Base-by-base conservation (phyloP, 2,797 vertebrate species). In the Melanotaenia maccullochi region DNA sequence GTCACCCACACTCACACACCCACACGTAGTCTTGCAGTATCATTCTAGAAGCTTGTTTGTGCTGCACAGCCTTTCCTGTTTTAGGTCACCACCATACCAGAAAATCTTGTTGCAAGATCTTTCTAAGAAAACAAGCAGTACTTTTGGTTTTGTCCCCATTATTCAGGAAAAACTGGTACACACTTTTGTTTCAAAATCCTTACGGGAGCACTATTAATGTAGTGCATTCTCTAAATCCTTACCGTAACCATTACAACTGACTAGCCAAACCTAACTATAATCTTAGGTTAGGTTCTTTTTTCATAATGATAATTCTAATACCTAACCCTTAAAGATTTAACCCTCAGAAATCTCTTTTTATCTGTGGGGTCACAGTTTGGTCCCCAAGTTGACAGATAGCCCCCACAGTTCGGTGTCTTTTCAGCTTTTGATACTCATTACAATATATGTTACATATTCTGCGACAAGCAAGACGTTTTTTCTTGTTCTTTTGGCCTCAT, bases 51-150 rank as follows among this genome's bases (percentile, higher is more conserved):
- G 55, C 8, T 1, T 73, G 42, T 66, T 59, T 54, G 5, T 18
- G 32, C 18, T 30, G 0, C 5, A 18, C 47, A n/a, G 14, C 16
- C 13, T 0, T 44, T 66, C 18, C 38, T 63, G 32, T 47, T 80
- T 24, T 62, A 59, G 71, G 66, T 76, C 35, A 79, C 61, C 58
- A 32, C 32, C 32, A 2, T 33, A 76, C 71, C 71, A 18, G 68
- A 86, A 83, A 67, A n/a, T 73, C 40, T 22, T 71, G 71, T 72
- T 24, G 20, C 38, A 40, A 12, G 9, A 20, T 11, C 18, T 16
- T 38, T 38, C 36, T 9, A 36, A 40, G 38, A 40, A 32, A 40
- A 12, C 38, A 40, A 40, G 12, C 12, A 40, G 12, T 40, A 40
- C 9, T 40, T 42, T 42, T 5, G 14, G 16, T 5, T 20, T 44